Base-by-base conservation (phyloP, 2,797 vertebrate species). In the Protosalanx chinensis region DNA sequence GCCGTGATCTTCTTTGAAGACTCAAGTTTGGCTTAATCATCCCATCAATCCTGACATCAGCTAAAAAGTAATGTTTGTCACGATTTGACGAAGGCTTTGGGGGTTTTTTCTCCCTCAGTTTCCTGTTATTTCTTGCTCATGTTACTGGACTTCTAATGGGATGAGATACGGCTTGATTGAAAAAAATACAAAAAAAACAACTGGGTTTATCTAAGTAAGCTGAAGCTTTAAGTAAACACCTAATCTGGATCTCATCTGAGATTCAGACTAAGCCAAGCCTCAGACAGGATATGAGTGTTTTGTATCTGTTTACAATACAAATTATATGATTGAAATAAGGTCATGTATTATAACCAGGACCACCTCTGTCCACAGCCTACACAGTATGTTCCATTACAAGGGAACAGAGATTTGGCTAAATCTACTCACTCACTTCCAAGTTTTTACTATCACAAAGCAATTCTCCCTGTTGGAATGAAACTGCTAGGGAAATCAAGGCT, bases 201-300 rank as follows among this genome's bases (percentile, higher is more conserved):
- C 23, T 27, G 23, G 23, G 41, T 20, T 20, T 67, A 33, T 67
- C 20, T 46, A 66, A 29, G 41, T 29, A 46, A 46, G 41, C 32
- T 35, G 59, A n/a, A 67, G 32, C 30, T 46, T 18, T 64, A 73
- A 56, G 33, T 61, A 73, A 32, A 29, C 60, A 56, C 58, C 37
- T 37, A 20, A 15, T 64, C 30, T 61, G 49, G 41, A 68, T 60
- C 20, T 68, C 49, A 64, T 6, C 23, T 30, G 64, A 20, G 33
- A 18, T 41, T 46, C 27, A 70, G 37, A 16, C 61, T 35, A 46
- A 18, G 49, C 27, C 18, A 7, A 15, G 58, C 64, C 30, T 33
- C 41, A 15, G 49, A 69, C 67, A 58, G 67, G 66, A 69, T 57
- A 69, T 74, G 65, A 68, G 27, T 63, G 16, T 53, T 49, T 32